A percentile compares a stretch with the other conserved stretches of the same genome.
phyloP scores from a whole-genome alignment of 2,888 invertebrate species.

The Labia minor region DNA sequence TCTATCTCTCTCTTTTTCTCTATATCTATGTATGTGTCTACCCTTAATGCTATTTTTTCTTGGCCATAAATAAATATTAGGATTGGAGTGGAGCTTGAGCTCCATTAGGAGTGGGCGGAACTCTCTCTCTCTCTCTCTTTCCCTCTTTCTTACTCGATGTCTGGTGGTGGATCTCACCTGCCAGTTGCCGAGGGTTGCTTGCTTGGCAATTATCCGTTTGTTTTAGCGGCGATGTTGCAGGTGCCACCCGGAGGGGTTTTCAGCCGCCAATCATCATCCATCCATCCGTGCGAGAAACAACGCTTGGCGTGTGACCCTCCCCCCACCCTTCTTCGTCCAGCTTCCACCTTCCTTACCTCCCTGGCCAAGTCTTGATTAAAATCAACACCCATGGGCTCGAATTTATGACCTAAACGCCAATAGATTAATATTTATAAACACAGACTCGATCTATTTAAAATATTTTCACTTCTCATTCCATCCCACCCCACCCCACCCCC shows the following conservation, averaged over 20 bases:
- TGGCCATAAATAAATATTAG: constrained; percentile 7
- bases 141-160: not conserved
- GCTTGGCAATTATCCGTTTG: not conserved
- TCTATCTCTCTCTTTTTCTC: too few species aligned
- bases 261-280: not conserved
- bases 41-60: not conserved
- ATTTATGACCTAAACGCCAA: too few species aligned
- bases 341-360: too few species aligned
- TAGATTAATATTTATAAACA: too few species aligned
- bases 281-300: not conserved
- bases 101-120: constrained; percentile 1
- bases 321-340: too few species aligned
- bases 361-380: too few species aligned
- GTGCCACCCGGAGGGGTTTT: not conserved
- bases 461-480: too few species aligned
- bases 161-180: not conserved
- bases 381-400: too few species aligned
- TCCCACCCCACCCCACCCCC: too few species aligned
- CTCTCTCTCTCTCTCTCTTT: too few species aligned
- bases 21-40: too few species aligned
- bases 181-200: not conserved
- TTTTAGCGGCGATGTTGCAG: not conserved
- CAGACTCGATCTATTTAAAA: too few species aligned
- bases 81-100: not conserved
- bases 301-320: constrained; percentile 3